Conservation (phyloP, 2,888 invertebrate species). For the Eulithis testata region DNA sequence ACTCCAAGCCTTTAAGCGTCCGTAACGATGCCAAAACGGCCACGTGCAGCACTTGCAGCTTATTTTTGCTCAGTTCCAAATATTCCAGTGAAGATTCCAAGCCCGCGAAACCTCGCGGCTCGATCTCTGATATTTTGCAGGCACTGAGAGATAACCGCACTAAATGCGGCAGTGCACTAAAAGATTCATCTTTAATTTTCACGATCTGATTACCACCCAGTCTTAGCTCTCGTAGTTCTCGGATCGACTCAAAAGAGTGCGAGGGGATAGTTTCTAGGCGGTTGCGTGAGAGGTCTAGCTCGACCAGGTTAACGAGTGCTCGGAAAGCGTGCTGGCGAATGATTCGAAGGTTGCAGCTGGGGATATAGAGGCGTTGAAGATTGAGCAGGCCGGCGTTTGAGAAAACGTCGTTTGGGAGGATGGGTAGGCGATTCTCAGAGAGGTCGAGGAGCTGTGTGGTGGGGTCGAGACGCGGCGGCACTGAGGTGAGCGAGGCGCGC, state of each 20-base stretch:
- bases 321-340: constrained; percentile 90
- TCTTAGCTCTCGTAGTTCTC: constrained; percentile 90
- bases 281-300: constrained; percentile 92
- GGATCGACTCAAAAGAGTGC: constrained; percentile 88
- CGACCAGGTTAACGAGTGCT: constrained; percentile 91
- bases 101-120: constrained; percentile 89
- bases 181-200: constrained; percentile 88
- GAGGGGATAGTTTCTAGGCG: constrained; percentile 88
- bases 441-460: constrained; percentile 92
- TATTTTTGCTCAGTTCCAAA: constrained; percentile 91
- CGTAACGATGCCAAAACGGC: constrained; percentile 87
- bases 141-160: constrained; percentile 89
- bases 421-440: constrained; percentile 88
- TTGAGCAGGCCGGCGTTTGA: constrained; percentile 90
- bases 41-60: constrained; percentile 87
- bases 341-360: constrained; percentile 87
- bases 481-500: constrained; percentile 89
- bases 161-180: constrained; percentile 86
- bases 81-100: constrained; percentile 89
- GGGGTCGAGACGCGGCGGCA: constrained; percentile 90
- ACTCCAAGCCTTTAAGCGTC: constrained; percentile 89
- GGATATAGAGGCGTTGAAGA: constrained; percentile 91
- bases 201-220: constrained; percentile 90
- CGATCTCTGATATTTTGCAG: constrained; percentile 88
- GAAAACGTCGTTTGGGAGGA: constrained; percentile 89